These are phyloP conservation scores for Sycobia sp. DNA, from an alignment of 1,140 invertebrate genomes.

Conservation along the genomic window DNA sequence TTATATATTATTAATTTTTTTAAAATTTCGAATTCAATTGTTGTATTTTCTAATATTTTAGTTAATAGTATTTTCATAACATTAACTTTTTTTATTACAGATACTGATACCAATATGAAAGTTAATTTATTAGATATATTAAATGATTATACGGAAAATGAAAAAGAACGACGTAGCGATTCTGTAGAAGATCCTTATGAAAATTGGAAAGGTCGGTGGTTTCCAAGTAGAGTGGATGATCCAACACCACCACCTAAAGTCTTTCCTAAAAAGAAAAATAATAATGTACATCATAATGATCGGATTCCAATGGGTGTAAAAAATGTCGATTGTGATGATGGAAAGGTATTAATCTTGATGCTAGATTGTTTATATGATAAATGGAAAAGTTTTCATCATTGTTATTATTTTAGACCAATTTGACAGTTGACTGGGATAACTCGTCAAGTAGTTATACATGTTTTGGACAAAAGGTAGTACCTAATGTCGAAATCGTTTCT, in stretches of 20 bases:
- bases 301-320: constrained; percentile 65
- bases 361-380: constrained; percentile 16
- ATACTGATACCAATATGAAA: constrained; percentile 29
- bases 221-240: constrained; percentile 48
- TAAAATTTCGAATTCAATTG: not conserved
- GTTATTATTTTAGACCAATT: constrained; percentile 64
- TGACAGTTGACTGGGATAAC: constrained; percentile 75
- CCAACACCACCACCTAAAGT: constrained; percentile 50
- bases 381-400: constrained; percentile 5
- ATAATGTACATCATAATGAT: not conserved
- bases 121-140: constrained; percentile 32
- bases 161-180: constrained; percentile 37
- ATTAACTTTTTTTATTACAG: constrained; percentile 25
- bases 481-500: constrained; percentile 60
- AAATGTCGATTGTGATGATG: constrained; percentile 70
- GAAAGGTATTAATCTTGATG: constrained; percentile 61
- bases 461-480: constrained; percentile 60
- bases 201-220: constrained; percentile 54
- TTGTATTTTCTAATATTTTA: no score
- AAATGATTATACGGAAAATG: constrained; percentile 5
- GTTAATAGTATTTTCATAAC: not conserved
- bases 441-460: constrained; percentile 71
- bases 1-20: not conserved
- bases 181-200: constrained; percentile 39
- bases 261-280: constrained; percentile 13